Conservation (phyloP, 2,888 invertebrate species). For the Drepanosiphum platanoidis region DNA sequence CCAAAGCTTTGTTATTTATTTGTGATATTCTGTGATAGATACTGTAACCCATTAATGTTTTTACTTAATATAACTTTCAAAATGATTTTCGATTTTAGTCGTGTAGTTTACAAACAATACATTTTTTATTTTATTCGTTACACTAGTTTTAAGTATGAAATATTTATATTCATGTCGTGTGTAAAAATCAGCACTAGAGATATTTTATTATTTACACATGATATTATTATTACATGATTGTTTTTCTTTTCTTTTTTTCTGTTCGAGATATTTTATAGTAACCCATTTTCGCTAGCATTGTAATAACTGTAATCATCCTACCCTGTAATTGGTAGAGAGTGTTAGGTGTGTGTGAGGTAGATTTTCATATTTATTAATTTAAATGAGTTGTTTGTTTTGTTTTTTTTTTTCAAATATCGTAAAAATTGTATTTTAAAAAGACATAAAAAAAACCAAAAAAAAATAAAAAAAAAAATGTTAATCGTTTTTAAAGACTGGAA, state of each 20-base stretch:
- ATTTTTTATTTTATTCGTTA: background rate
- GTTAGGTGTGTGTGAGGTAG: background rate
- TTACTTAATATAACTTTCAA: background rate
- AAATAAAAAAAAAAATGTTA: slow-evolving; percentile 1
- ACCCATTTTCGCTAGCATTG: no score
- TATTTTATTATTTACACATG: background rate
- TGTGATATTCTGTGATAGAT: slow-evolving; percentile 37
- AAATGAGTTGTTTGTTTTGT: no score
- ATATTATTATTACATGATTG: background rate
- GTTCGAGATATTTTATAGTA: background rate
- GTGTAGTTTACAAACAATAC: background rate
- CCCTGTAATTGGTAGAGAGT: no score
- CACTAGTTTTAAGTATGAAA: background rate
- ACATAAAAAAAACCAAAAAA: background rate
- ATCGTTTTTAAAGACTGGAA: slow-evolving; percentile 45
- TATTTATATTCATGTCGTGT: background rate
- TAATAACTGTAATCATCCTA: background rate
- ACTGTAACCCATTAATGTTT: background rate
- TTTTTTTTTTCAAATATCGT: background rate
- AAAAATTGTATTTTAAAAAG: background rate
- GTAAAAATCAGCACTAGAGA: background rate
- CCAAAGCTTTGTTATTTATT: slow-evolving; percentile 19
- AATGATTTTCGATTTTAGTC: no score
- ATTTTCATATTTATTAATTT: background rate
- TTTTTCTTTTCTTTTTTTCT: background rate